Evolutionary conservation across 92 coral and sea anemone genomes (phyloP).

Genomic region (Montipora capitata): DNA sequence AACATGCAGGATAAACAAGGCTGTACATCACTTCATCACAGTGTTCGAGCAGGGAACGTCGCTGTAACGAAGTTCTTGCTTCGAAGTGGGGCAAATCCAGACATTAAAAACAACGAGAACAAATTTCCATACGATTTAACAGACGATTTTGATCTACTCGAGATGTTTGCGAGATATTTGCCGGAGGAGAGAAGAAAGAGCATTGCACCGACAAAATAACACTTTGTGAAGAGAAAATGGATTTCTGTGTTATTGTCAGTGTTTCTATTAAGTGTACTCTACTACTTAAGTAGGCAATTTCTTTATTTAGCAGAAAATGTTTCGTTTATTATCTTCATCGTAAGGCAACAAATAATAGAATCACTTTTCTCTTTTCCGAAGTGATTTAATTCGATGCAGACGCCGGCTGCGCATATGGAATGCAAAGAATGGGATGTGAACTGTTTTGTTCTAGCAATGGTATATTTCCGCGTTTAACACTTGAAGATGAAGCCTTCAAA

Average conservation of each 20-base stretch:
- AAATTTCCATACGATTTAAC: conserved; percentile 93
- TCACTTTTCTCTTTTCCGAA: too few relatives aligned
- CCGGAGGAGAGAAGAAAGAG: conserved; percentile 88
- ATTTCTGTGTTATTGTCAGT: neutral
- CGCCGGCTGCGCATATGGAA: too few relatives aligned
- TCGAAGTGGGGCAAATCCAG: conserved; percentile 95
- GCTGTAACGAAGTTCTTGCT: conserved; percentile 87
- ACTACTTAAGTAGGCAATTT: neutral
- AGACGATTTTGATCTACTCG: conserved; percentile 96
- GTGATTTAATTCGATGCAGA: too few relatives aligned
- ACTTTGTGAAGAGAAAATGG: neutral
- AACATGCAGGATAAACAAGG: conserved; percentile 93
- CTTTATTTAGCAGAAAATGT: too few relatives aligned
- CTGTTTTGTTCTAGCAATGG: neutral
- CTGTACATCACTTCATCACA: conserved; percentile 89
- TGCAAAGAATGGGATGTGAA: too few relatives aligned
- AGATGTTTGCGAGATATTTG: conserved; percentile 85
- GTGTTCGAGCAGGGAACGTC: conserved; percentile 79
- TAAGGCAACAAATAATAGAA: neutral
- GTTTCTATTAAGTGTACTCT: neutral
- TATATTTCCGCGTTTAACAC: too few relatives aligned
- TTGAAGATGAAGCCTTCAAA: neutral
- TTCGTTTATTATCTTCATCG: neutral
- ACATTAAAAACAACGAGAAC: conserved; percentile 82
- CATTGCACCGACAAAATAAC: conserved; percentile 49